A percentile compares a stretch with the other conserved stretches of the same genome.
Conservation (phyloP, 2,797 vertebrate genomes). For the Hydrophis major region DNA sequence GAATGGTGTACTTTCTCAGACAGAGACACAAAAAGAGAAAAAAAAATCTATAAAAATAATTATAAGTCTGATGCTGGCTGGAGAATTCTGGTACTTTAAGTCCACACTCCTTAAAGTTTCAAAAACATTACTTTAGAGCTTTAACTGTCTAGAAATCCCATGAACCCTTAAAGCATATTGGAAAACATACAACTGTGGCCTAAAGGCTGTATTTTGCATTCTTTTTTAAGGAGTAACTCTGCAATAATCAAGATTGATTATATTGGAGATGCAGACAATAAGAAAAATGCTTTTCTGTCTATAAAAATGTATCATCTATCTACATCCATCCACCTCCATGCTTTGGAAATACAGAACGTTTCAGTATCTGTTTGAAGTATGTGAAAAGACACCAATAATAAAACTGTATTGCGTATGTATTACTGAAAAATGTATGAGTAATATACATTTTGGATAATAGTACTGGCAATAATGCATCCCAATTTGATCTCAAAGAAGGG, state of each 20-base stretch:
- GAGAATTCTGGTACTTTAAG: not conserved
- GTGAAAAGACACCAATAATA: not conserved
- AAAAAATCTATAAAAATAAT: not conserved
- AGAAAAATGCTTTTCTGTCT: not conserved
- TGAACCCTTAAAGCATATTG: not conserved
- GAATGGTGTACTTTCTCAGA: no score
- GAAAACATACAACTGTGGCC: not conserved
- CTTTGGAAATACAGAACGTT: not conserved
- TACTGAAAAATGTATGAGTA: not conserved
- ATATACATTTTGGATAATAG: not conserved
- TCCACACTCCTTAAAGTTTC: not conserved
- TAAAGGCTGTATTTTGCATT: not conserved
- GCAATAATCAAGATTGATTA: not conserved
- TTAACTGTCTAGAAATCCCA: not conserved
- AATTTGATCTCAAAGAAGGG: not conserved
- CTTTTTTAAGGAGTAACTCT: not conserved
- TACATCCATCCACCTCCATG: not conserved
- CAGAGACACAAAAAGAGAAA: not conserved
- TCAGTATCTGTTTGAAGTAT: not conserved
- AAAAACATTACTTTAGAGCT: not conserved
- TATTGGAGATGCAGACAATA: not conserved
- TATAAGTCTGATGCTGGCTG: not conserved
- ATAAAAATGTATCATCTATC: not conserved
- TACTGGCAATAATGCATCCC: not conserved
- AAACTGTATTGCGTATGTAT: not conserved